phyloP scores from a whole-genome alignment of 2,113 vertebrate species.

The Scopus umbretta region DNA sequence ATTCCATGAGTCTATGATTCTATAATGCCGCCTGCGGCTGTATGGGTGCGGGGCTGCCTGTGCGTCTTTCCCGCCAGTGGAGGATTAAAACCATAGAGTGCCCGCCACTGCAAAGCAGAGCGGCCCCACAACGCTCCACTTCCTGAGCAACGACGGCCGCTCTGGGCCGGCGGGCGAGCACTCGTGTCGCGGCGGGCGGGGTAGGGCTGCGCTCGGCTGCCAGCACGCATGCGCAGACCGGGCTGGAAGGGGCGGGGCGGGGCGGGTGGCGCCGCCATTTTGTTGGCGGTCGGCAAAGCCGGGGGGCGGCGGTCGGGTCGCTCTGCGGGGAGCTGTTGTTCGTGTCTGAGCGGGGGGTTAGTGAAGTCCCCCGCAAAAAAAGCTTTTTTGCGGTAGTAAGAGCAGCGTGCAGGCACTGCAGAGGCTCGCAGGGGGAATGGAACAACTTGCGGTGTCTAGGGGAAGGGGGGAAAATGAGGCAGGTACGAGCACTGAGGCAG shows the following conservation, averaged over 20 bases:
- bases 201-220: too few relatives aligned
- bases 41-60: too few relatives aligned
- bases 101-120: rapidly evolving
- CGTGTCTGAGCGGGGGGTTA: background rate
- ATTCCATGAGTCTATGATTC: too few relatives aligned
- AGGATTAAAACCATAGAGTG: background rate
- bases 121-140: rapidly evolving
- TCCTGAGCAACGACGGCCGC: rapidly evolving
- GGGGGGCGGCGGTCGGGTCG: rapidly evolving
- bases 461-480: background rate
- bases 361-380: too few relatives aligned
- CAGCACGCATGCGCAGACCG: background rate
- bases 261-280: rapidly evolving
- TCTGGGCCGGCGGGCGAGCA: background rate
- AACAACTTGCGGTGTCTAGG: too few relatives aligned
- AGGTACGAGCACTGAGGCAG: background rate
- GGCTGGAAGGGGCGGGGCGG: rapidly evolving
- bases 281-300: rapidly evolving
- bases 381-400: background rate
- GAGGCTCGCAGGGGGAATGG: background rate
- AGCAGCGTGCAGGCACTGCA: background rate
- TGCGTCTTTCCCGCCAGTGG: background rate
- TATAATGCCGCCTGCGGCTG: too few relatives aligned
- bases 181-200: background rate
- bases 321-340: background rate